phyloP scores from a whole-genome alignment of 2,888 invertebrate species.

The Sturmia bella region DNA sequence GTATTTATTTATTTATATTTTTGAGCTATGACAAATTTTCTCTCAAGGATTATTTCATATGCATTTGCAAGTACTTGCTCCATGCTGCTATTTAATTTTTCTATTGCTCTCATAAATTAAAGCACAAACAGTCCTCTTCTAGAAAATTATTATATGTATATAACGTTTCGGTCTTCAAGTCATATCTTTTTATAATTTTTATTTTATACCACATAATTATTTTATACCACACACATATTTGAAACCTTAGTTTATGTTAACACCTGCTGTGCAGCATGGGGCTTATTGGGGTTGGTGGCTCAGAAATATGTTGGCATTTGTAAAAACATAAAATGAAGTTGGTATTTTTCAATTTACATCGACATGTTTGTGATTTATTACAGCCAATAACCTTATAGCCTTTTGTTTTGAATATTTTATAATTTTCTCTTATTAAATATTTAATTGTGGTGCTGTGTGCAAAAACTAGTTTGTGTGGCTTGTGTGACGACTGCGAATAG shows the following conservation, averaged over 20 bases:
- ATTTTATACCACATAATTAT: too few relatives aligned
- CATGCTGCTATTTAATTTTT: slow-evolving; percentile 15
- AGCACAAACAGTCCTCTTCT: not conserved
- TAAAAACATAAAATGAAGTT: slow-evolving; percentile 11
- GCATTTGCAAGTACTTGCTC: too few relatives aligned
- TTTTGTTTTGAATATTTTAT: slow-evolving; percentile 31
- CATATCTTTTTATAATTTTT: too few relatives aligned
- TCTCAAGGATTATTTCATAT: too few relatives aligned
- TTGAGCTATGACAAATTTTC: too few relatives aligned
- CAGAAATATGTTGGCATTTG: slow-evolving; percentile 32
- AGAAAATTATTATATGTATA: too few relatives aligned
- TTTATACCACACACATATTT: too few relatives aligned
- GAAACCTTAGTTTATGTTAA: too few relatives aligned
- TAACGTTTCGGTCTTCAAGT: too few relatives aligned
- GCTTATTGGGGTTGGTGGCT: not conserved
- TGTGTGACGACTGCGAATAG: not conserved
- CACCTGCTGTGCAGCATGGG: too few relatives aligned
- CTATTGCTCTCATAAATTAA: slow-evolving; percentile 10
- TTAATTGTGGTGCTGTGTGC: not conserved
- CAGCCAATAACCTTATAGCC: slow-evolving; percentile 48
- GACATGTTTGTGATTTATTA: slow-evolving; percentile 56
- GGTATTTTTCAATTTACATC: slow-evolving; percentile 8
- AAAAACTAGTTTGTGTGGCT: not conserved
- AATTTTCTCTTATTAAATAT: slow-evolving; percentile 28
- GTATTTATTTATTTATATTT: too few relatives aligned